phyloP scores from a whole-genome alignment of 2,888 invertebrate genomes.

The Mimas tiliae region DNA sequence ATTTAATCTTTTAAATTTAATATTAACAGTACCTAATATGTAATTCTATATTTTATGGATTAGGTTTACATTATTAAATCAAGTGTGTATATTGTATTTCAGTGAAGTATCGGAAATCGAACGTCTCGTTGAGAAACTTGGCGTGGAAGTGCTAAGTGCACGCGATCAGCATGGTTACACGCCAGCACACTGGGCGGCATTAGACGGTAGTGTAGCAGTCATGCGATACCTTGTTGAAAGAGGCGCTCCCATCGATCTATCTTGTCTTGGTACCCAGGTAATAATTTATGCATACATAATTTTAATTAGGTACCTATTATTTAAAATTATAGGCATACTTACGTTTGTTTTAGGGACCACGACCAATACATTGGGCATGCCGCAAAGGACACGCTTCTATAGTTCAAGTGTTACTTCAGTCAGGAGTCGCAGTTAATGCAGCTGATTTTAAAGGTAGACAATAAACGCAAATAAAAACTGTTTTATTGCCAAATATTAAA shows the following conservation, averaged over 20 bases:
- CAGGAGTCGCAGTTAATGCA: conserved; percentile 94
- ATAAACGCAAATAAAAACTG: background rate
- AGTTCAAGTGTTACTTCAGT: conserved; percentile 90
- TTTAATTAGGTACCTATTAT: background rate
- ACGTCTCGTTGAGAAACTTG: conserved; percentile 91
- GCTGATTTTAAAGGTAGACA: conserved; percentile 95
- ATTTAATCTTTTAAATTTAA: too few species aligned
- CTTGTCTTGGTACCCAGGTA: conserved; percentile 92
- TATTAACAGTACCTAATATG: too few species aligned
- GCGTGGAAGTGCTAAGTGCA: conserved; percentile 90
- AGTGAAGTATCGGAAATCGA: conserved; percentile 94
- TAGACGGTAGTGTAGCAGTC: conserved; percentile 95
- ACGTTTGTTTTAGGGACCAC: conserved; percentile 86
- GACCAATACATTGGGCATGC: conserved; percentile 97
- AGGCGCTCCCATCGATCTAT: conserved; percentile 92
- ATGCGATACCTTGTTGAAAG: conserved; percentile 94
- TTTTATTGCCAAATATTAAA: background rate
- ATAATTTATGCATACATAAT: conserved; percentile 4
- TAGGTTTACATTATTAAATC: background rate
- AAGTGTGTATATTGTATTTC: conserved; percentile 30
- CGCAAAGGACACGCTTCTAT: conserved; percentile 96
- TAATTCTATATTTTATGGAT: background rate
- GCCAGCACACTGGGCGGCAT: conserved; percentile 95
- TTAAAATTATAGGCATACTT: background rate
- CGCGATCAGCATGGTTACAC: conserved; percentile 97